phyloP scores from a whole-genome alignment of 2,797 vertebrate genomes.

The Melopsittacus undulatus region DNA sequence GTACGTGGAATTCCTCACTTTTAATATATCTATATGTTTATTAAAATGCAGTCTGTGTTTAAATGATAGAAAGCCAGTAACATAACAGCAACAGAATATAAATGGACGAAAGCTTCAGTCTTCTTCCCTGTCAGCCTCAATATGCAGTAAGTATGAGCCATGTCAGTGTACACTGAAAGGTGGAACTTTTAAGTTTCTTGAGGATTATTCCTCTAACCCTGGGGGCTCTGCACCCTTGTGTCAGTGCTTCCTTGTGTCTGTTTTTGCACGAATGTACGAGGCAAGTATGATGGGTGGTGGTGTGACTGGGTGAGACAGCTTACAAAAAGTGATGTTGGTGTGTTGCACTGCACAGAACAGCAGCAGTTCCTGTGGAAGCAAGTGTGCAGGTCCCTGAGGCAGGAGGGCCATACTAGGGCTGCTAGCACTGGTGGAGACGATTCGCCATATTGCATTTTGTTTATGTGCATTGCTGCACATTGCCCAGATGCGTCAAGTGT shows the following conservation, averaged over 20 bases:
- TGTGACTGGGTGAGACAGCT: not conserved
- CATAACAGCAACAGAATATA: not conserved
- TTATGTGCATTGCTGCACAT: rapidly evolving
- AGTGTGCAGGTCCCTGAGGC: not conserved
- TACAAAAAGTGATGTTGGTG: not conserved
- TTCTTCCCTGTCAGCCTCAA: not conserved
- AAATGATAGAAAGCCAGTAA: not conserved
- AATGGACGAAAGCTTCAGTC: not conserved
- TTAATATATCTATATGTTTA: not conserved
- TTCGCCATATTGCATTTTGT: not conserved
- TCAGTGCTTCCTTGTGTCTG: not conserved
- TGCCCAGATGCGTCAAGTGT: not conserved
- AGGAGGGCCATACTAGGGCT: not conserved
- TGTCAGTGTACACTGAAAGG: not conserved
- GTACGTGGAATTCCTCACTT: not conserved
- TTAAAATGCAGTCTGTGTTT: not conserved
- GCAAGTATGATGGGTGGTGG: too few species aligned
- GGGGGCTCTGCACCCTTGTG: not conserved
- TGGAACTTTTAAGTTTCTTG: not conserved
- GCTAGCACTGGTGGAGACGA: rapidly evolving
- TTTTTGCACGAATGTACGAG: not conserved
- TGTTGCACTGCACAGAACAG: not conserved
- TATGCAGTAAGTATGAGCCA: not conserved
- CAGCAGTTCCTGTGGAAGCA: not conserved
- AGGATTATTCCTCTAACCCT: not conserved